Conservation (phyloP, 2,888 invertebrate species). For the Pterostichus madidus region DNA sequence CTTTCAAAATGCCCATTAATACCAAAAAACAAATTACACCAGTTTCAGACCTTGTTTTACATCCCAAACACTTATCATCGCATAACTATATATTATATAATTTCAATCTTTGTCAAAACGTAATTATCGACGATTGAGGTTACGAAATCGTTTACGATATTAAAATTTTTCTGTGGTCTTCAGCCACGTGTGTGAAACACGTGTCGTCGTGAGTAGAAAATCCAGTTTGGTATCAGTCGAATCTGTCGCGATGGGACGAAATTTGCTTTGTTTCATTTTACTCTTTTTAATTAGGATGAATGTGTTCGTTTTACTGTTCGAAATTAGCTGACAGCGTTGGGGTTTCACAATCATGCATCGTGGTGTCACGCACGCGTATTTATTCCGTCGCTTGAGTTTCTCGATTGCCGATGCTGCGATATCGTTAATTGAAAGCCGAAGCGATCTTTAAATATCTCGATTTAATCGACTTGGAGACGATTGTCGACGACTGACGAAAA, state of each 20-base stretch:
- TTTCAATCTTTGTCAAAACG: conserved; percentile 54
- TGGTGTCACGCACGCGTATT: conserved; percentile 46
- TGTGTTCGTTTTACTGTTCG: conserved; percentile 44
- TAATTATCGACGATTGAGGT: conserved; percentile 14
- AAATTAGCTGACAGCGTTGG: conserved; percentile 54
- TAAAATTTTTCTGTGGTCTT: conserved; percentile 44
- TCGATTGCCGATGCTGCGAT: conserved; percentile 54
- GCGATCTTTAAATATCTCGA: conserved; percentile 53
- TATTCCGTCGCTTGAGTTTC: conserved; percentile 3
- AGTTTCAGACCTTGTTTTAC: conserved; percentile 10
- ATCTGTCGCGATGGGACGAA: conserved; percentile 42
- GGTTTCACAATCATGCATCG: conserved; percentile 52
- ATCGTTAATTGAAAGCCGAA: conserved; percentile 55
- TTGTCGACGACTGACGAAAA: conserved; percentile 19
- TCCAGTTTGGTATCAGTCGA: conserved; percentile 47
- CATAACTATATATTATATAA: conserved; percentile 41
- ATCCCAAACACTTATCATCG: conserved; percentile 14
- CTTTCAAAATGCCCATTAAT: background rate
- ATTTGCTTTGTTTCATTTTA: conserved; percentile 57
- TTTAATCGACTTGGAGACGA: conserved; percentile 2
- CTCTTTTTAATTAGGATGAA: conserved; percentile 57
- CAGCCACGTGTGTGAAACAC: conserved; percentile 46
- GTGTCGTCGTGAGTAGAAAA: conserved; percentile 15
- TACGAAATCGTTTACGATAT: conserved; percentile 51
- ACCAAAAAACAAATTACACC: background rate